Conservation (phyloP, 2,888 invertebrate species). For the Julus scanicus region DNA sequence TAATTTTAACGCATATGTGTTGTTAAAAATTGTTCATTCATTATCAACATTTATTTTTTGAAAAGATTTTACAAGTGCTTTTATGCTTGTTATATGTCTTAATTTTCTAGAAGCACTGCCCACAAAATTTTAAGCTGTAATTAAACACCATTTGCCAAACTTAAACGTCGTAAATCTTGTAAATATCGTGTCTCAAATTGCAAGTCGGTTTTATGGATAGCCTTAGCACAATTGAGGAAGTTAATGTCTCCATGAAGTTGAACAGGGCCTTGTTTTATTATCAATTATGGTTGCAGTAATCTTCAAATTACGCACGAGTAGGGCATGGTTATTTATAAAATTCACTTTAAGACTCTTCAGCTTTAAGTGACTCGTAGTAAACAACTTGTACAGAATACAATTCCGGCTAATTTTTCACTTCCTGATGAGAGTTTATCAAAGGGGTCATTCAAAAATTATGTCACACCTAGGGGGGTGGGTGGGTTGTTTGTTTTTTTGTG, state of each 20-base stretch:
- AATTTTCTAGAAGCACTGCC: not conserved
- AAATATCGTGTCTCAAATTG: not conserved
- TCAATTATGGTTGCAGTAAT: slow-evolving; percentile 1
- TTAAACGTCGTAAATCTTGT: not conserved
- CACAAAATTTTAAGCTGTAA: not conserved
- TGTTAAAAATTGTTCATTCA: too few species aligned
- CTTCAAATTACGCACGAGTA: not conserved
- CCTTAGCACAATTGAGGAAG: not conserved
- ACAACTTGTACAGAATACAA: not conserved
- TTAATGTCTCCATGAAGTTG: not conserved
- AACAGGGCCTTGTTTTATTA: not conserved
- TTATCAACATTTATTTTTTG: too few species aligned
- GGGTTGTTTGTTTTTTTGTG: too few species aligned
- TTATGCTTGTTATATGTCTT: not conserved
- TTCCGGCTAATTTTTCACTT: not conserved
- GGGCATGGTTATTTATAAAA: not conserved
- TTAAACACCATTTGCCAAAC: not conserved
- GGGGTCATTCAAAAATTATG: too few species aligned
- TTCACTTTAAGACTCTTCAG: not conserved
- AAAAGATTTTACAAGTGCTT: not conserved
- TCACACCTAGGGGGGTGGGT: too few species aligned
- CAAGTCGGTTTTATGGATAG: not conserved
- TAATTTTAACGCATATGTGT: too few species aligned
- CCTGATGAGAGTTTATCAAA: not conserved
- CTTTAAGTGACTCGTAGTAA: not conserved